phyloP scores from a whole-genome alignment of 1,140 invertebrate species.

The Ceratoteleas bidentatus region DNA sequence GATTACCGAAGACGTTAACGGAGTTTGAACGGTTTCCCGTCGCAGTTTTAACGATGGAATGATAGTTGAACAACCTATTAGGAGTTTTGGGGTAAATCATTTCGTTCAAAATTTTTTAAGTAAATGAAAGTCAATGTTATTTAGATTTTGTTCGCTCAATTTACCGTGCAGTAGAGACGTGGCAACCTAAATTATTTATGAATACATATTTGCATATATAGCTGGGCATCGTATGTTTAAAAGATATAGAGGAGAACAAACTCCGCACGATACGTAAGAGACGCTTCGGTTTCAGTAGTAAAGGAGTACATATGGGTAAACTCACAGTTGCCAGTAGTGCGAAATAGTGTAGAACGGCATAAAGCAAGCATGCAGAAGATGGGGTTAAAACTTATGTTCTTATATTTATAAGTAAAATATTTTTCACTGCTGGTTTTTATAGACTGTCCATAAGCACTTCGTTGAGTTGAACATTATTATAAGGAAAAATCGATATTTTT shows the following conservation, averaged over 20 bases:
- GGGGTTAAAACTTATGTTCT: constrained; percentile 16
- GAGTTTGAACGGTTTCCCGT: background rate
- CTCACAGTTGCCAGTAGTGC: constrained; percentile 28
- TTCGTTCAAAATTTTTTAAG: background rate
- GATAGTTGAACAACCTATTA: background rate
- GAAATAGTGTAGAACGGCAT: constrained; percentile 26
- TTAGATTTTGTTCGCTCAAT: background rate
- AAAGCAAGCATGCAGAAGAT: constrained; percentile 35
- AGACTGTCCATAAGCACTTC: background rate
- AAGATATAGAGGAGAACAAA: constrained; percentile 41
- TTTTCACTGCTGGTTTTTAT: background rate
- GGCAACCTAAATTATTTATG: background rate
- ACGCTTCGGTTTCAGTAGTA: constrained; percentile 40
- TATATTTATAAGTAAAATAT: constrained; percentile 13
- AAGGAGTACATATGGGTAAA: constrained; percentile 52
- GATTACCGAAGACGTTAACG: constrained; percentile 2
- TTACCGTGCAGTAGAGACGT: background rate
- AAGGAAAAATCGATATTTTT: too few relatives aligned
- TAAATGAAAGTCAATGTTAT: background rate
- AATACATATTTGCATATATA: constrained; percentile 9
- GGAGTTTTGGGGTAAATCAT: background rate
- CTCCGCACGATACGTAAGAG: constrained; percentile 9
- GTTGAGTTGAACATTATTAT: too few relatives aligned
- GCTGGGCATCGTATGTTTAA: constrained; percentile 5
- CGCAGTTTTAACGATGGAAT: background rate